A percentile compares a stretch with the other conserved stretches of the same genome.
phyloP scores from a whole-genome alignment of 2,113 vertebrate species.

The Amazona vittata region DNA sequence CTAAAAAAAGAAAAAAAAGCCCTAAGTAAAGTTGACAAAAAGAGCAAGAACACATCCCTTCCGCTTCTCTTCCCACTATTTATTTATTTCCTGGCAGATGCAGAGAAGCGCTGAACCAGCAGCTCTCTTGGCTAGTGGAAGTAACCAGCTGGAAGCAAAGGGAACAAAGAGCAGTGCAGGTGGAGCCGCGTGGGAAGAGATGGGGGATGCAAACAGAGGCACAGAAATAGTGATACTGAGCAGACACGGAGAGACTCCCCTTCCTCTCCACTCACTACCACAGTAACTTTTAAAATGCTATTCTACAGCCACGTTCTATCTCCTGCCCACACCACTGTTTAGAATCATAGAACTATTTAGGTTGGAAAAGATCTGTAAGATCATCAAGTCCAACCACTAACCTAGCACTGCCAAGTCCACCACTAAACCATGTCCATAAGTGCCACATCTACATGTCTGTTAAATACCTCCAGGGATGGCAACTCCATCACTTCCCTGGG shows the following conservation, averaged over 20 bases:
- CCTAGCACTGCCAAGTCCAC: neutral
- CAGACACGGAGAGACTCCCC: accelerated
- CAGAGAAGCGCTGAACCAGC: constrained; percentile 50
- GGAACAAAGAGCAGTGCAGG: constrained; percentile 59
- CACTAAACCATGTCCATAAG: neutral
- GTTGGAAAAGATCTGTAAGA: neutral
- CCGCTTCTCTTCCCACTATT: constrained; percentile 45
- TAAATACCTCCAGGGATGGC: neutral
- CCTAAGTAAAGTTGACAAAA: constrained; percentile 35
- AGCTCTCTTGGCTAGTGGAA: constrained; percentile 58
- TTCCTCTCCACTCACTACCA: neutral
- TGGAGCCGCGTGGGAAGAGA: neutral
- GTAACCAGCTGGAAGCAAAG: constrained; percentile 22
- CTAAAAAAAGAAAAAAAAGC: neutral
- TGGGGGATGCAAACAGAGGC: neutral
- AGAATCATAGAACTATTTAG: neutral
- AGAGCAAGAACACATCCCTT: constrained; percentile 34
- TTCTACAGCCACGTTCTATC: neutral
- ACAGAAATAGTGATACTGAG: neutral
- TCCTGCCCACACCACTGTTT: neutral
- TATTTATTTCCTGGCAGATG: constrained; percentile 69
- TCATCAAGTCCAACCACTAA: neutral
- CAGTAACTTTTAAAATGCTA: neutral
- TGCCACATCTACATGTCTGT: neutral
- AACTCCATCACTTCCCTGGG: neutral